A percentile compares a stretch with the other conserved stretches of the same genome.
Evolutionary conservation across 2,113 vertebrate genomes (phyloP).

Genomic region (Urocynchramus pylzowi): DNA sequence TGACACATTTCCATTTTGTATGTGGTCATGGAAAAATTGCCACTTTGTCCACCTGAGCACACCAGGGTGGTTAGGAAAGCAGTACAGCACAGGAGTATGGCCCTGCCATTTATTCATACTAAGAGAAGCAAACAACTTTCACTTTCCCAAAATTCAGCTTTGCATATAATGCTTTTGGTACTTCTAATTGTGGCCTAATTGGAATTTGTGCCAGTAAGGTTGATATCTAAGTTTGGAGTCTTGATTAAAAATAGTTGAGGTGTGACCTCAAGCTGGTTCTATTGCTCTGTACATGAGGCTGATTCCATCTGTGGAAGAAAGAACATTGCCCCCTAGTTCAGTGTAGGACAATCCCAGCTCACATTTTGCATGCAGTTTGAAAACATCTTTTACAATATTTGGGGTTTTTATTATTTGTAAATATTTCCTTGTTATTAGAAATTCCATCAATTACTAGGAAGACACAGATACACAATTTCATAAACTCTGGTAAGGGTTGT

Average conservation of each 20-base stretch:
- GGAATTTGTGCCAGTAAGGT: background rate
- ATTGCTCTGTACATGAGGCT: background rate
- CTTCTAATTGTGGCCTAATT: background rate
- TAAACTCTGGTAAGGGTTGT: background rate
- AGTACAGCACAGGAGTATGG: background rate
- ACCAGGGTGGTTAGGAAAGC: background rate
- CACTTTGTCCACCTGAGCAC: accelerated
- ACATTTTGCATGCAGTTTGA: background rate
- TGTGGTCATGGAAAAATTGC: background rate
- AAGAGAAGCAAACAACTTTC: background rate
- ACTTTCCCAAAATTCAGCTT: background rate
- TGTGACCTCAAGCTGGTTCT: background rate
- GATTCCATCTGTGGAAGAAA: background rate
- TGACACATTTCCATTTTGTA: background rate
- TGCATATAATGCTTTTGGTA: background rate
- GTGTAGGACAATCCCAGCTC: background rate
- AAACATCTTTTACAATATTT: background rate
- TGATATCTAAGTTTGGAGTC: background rate
- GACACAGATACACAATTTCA: background rate
- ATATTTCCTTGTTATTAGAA: background rate
- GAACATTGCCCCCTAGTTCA: background rate
- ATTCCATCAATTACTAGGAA: background rate
- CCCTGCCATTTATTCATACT: accelerated
- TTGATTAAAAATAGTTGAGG: background rate
- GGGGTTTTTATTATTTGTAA: background rate